A percentile compares a stretch with the other conserved stretches of the same genome.
phyloP scores from a whole-genome alignment of 2,888 invertebrate species.

The Maniola hyperantus region DNA sequence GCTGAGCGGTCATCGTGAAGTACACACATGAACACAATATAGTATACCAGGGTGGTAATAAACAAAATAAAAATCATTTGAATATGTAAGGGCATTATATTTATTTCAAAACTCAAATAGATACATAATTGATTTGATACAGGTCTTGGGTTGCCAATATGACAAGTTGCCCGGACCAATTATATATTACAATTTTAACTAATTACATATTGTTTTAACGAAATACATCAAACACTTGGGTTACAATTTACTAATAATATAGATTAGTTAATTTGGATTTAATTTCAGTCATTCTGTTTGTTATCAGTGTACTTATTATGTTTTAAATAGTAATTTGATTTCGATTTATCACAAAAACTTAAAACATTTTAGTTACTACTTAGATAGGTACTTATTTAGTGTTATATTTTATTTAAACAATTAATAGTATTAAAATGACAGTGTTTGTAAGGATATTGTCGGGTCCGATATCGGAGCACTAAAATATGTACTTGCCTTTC shows the following conservation, averaged over 20 bases:
- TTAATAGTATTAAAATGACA: background rate
- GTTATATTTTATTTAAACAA: background rate
- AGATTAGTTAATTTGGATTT: conserved; percentile 8
- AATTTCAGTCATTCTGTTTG: conserved; percentile 16
- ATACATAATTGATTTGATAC: conserved; percentile 51
- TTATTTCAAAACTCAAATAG: conserved; percentile 69
- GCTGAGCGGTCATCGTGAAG: too few relatives aligned
- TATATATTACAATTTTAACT: conserved; percentile 24
- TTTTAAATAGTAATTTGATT: background rate
- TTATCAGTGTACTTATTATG: background rate
- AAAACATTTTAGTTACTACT: conserved; percentile 2
- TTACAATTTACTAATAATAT: conserved; percentile 1
- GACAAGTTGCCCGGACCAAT: conserved; percentile 48
- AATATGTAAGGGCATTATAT: conserved; percentile 59
- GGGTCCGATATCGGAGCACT: background rate
- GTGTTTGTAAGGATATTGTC: background rate
- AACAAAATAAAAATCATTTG: conserved; percentile 38
- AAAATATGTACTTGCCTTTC: background rate
- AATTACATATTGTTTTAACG: conserved; percentile 42
- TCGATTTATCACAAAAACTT: background rate
- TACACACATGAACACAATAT: too few relatives aligned
- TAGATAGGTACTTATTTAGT: background rate
- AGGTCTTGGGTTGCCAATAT: conserved; percentile 55
- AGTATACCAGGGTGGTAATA: background rate
- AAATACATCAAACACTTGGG: conserved; percentile 50